Percentiles rank a stretch among this genome's conserved stretches.
Evolutionary conservation across 2,113 vertebrate species (phyloP).

Genomic region (Phylloscopus whistleri): DNA sequence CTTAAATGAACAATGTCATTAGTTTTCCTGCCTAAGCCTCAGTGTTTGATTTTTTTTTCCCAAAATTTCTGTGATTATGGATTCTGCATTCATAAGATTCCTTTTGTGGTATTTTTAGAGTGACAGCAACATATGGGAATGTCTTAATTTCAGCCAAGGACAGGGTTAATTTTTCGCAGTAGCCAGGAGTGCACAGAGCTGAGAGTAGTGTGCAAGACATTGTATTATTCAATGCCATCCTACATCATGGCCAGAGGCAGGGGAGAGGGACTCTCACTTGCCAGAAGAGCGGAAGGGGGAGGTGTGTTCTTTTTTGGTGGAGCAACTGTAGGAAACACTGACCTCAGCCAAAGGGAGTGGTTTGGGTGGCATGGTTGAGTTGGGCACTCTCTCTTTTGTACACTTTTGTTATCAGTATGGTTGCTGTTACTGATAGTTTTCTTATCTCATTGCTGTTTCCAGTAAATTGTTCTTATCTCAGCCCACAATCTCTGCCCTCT

Average conservation of each 20-base stretch:
- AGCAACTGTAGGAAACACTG: fast-evolving
- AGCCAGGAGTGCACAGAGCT: neutral
- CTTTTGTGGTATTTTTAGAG: neutral
- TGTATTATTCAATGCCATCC: neutral
- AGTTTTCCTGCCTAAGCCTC: neutral
- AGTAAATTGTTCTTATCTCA: neutral
- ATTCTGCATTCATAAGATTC: neutral
- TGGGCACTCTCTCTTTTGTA: neutral
- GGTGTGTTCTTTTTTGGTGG: neutral
- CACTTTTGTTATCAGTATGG: neutral
- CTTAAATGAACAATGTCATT: neutral
- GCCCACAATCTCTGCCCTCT: neutral
- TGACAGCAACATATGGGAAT: neutral
- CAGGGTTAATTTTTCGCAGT: neutral
- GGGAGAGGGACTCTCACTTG: neutral
- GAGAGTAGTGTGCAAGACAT: neutral
- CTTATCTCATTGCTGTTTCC: neutral
- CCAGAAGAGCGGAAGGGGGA: fast-evolving
- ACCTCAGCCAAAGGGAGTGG: neutral
- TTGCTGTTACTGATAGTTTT: neutral
- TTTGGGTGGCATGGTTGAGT: neutral
- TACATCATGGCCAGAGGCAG: neutral
- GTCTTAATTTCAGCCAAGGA: neutral
- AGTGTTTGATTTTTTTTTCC: neutral
- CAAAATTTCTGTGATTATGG: neutral